Base-by-base conservation (phyloP, 92 coral and sea anemone genomes). In the Chrysogorgia sp. region DNA sequence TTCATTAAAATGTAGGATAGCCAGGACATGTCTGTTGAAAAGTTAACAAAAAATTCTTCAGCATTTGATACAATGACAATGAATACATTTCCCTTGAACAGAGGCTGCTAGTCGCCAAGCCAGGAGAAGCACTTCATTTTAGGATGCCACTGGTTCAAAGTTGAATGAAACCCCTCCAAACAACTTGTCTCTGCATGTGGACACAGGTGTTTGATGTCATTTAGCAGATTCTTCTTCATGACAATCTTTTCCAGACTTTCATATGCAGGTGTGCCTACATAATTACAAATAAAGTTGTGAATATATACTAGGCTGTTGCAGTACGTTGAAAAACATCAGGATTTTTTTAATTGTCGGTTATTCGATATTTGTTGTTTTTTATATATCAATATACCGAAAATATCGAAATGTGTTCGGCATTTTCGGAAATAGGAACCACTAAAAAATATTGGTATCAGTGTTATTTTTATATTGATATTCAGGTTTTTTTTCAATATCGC, bases 81-180 rank as follows among this genome's bases (percentile, higher is more conserved):
- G 28, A 6, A 40, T 21, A 35, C 48, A n/a, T 40, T 78, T 43
- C 67, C 66, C 83, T 76, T 67, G 83, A 76, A 83, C 30, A 37
- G 12, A 37, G 43, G 43, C 43, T 4, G 43, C 12, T 64, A 83
- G 52, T 70, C 76, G 61, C 87, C 87, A 83, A 83, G 86, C 76
- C 82, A 75, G 64, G 85, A 81, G 57, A 56, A 81, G 61, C 80
- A 81, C 20, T 13, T 74, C 86, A 82, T 82, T 79, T 74, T 82
- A 7, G 82, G 82, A 40, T 83, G 82, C 76, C 82, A 75, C 41
- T 83, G 82, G 45, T 83, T 83, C 10, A 83, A 66, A 40, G 78
- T 75, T 12, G 83, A 76, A 41, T 75, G 83, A 49, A 76, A 76
- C 0, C 82, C 78, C 53, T 76, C 83, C 71, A 75, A 20, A 57